Conservation (phyloP, 2,113 vertebrate species). For the Edolisoma coerulescens region DNA sequence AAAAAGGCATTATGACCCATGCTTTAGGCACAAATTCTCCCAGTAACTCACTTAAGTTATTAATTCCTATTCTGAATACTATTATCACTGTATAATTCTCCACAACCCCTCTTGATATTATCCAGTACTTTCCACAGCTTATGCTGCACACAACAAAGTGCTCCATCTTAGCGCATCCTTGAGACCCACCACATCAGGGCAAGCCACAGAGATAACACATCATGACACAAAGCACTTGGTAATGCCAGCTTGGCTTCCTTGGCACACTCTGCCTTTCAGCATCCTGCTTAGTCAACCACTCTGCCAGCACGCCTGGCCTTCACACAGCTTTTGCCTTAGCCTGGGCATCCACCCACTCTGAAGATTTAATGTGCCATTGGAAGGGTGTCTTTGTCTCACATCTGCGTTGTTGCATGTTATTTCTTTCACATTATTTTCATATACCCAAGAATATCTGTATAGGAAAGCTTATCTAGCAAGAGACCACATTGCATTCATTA, state of each 20-base stretch:
- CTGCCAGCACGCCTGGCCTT: neutral
- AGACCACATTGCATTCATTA: neutral
- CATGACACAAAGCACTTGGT: rapidly evolving
- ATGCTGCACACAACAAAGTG: neutral
- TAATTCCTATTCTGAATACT: neutral
- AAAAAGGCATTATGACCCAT: neutral
- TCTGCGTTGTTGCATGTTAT: neutral
- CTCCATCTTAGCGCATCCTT: neutral
- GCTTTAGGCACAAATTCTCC: neutral
- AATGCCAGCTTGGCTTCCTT: neutral
- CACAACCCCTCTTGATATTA: neutral
- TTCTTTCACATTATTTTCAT: neutral
- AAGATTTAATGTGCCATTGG: neutral
- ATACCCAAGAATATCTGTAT: neutral
- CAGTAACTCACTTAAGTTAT: neutral
- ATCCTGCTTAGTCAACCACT: neutral
- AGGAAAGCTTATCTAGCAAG: neutral
- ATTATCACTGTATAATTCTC: neutral
- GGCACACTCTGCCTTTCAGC: neutral
- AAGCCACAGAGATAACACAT: neutral
- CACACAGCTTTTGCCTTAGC: neutral
- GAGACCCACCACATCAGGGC: rapidly evolving
- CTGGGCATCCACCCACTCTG: neutral
- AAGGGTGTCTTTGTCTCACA: neutral
- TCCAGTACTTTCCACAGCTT: neutral